These are phyloP conservation scores for Momotus momota DNA, from an alignment of 2,797 vertebrate species.

Conservation along the genomic window DNA sequence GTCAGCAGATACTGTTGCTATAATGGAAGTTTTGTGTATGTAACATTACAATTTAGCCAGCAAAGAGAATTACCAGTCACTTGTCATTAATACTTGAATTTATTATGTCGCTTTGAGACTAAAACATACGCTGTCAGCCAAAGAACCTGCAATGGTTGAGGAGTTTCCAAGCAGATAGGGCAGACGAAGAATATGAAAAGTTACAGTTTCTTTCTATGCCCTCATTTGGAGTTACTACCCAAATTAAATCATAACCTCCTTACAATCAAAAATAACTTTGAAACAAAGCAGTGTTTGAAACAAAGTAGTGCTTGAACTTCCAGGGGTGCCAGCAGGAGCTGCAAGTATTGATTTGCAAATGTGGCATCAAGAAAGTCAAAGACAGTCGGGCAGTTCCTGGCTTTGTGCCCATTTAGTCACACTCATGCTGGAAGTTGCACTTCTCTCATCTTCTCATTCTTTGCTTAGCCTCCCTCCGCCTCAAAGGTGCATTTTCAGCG, in stretches of 20 bases:
- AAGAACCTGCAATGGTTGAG: background rate
- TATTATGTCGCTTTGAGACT: background rate
- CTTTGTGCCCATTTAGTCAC: background rate
- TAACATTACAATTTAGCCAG: background rate
- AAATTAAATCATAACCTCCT: background rate
- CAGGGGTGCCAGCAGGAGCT: background rate
- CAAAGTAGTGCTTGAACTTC: background rate
- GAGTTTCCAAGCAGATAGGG: background rate
- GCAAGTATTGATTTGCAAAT: background rate
- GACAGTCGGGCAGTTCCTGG: too few relatives aligned
- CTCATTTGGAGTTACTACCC: background rate
- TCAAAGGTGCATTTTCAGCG: background rate
- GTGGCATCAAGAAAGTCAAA: background rate
- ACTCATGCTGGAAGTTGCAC: rapidly evolving
- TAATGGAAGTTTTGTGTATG: background rate
- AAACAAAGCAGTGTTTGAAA: background rate
- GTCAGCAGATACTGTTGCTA: background rate
- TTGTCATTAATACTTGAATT: background rate
- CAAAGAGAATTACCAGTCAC: background rate
- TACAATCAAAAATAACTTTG: background rate
- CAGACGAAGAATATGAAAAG: background rate
- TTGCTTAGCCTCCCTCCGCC: background rate
- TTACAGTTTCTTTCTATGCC: background rate
- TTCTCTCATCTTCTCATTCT: background rate
- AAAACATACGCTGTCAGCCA: background rate